phyloP scores from a whole-genome alignment of 2,797 vertebrate genomes.

The Parotocinclus haroldoi region DNA sequence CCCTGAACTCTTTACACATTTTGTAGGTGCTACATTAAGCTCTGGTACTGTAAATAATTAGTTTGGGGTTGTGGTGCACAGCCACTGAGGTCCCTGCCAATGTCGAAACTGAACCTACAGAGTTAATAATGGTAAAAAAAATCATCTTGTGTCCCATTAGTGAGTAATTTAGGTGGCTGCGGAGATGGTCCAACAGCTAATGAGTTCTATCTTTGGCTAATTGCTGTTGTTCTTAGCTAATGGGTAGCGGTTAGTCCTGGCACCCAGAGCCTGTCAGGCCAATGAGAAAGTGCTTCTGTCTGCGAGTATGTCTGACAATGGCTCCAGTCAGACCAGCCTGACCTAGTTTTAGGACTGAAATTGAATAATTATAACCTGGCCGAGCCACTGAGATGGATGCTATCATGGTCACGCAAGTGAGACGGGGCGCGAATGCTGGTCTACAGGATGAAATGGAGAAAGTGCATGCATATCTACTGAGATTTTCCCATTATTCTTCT shows the following conservation, averaged over 20 bases:
- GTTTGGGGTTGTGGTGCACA: too few species aligned
- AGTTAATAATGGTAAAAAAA: background rate
- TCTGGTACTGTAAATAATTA: too few species aligned
- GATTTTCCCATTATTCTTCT: background rate
- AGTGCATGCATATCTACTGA: too few species aligned
- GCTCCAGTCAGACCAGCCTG: slow-evolving; percentile 28
- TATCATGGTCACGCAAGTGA: slow-evolving; percentile 22
- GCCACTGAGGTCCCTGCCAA: background rate
- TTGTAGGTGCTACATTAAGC: too few species aligned
- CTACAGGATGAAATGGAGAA: background rate
- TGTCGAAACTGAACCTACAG: background rate
- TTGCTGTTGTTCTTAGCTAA: slow-evolving; percentile 17
- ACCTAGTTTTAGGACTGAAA: slow-evolving; percentile 42
- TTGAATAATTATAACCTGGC: slow-evolving; percentile 34
- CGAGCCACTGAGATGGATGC: slow-evolving; percentile 9
- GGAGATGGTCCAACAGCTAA: background rate
- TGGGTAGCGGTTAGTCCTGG: background rate
- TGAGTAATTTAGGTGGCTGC: slow-evolving; percentile 7
- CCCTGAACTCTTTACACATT: too few species aligned
- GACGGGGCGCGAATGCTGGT: slow-evolving; percentile 6
- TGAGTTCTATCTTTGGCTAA: slow-evolving; percentile 10
- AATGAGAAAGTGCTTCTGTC: slow-evolving; percentile 33
- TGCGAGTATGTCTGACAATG: slow-evolving; percentile 17
- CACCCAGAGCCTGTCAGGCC: slow-evolving; percentile 18
- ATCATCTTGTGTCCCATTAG: slow-evolving; percentile 17